A percentile compares a stretch with the other conserved stretches of the same genome.
These are phyloP conservation scores for Athalia rosae DNA, from an alignment of 2,888 invertebrate genomes.

Conservation along the genomic window DNA sequence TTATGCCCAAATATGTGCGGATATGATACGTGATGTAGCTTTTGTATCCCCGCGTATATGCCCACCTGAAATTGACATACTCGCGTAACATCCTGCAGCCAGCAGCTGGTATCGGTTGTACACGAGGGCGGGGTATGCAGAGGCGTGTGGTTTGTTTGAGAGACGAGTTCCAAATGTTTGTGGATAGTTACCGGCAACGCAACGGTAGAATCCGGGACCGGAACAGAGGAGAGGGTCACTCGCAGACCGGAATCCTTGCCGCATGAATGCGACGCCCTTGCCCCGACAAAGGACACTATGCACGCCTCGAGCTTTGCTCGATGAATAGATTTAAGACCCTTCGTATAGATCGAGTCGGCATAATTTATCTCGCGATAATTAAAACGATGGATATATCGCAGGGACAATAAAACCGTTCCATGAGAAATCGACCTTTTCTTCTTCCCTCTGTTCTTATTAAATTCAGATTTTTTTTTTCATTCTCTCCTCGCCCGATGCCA, in stretches of 20 bases:
- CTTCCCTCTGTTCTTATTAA: no score
- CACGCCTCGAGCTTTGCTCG: not conserved
- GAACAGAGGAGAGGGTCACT: conserved; percentile 19
- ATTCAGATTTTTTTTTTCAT: no score
- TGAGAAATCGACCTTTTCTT: no score
- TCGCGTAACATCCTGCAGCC: not conserved
- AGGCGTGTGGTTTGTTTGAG: conserved; percentile 34
- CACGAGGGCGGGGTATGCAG: not conserved
- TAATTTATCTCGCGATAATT: no score
- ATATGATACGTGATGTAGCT: not conserved
- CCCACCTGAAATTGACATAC: not conserved
- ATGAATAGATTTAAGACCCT: no score
- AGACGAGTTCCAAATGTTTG: conserved; percentile 40
- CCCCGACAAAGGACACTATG: not conserved
- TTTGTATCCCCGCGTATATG: no score
- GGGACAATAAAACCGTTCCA: no score
- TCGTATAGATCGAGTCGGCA: no score
- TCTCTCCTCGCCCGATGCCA: no score
- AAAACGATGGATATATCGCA: no score
- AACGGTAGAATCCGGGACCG: conserved; percentile 23
- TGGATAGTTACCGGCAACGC: conserved; percentile 39
- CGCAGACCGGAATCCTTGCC: conserved; percentile 21
- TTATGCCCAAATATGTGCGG: not conserved
- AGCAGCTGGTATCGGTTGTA: not conserved
- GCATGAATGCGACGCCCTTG: conserved; percentile 6